These are phyloP conservation scores for Chlamydotis undulata DNA, from an alignment of 2,113 vertebrate genomes.

Conservation along the genomic window DNA sequence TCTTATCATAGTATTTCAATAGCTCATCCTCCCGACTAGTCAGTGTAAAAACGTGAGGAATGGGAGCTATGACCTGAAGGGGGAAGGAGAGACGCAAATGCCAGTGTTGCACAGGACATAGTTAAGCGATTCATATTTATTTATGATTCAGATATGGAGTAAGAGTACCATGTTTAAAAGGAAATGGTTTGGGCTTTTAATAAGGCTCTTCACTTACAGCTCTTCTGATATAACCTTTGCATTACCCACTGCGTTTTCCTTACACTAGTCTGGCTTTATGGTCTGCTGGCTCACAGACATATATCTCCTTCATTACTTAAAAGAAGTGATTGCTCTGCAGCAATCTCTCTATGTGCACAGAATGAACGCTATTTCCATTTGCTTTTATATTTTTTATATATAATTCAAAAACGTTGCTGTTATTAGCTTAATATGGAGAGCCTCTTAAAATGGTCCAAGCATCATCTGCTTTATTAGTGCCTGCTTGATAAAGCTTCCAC, in stretches of 20 bases:
- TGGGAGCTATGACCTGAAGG: neutral
- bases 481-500: conserved; percentile 61
- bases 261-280: neutral
- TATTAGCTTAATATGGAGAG: conserved; percentile 29
- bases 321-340: neutral
- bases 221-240: neutral
- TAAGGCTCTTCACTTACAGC: conserved; percentile 17
- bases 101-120: neutral
- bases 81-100: neutral
- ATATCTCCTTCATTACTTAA: conserved; percentile 7
- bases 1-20: neutral
- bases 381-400: neutral
- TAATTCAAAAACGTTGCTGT: neutral
- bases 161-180: neutral
- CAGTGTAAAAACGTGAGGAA: neutral
- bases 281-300: conserved; percentile 28
- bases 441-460: conserved; percentile 49
- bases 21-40: neutral
- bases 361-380: neutral
- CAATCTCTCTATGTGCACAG: neutral
- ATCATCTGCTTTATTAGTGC: conserved; percentile 51
- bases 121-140: neutral
- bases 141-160: neutral
- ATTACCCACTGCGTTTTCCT: conserved; percentile 1
- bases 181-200: conserved; percentile 25